phyloP scores from a whole-genome alignment of 2,888 invertebrate species.

The Leptopilina syphax region DNA sequence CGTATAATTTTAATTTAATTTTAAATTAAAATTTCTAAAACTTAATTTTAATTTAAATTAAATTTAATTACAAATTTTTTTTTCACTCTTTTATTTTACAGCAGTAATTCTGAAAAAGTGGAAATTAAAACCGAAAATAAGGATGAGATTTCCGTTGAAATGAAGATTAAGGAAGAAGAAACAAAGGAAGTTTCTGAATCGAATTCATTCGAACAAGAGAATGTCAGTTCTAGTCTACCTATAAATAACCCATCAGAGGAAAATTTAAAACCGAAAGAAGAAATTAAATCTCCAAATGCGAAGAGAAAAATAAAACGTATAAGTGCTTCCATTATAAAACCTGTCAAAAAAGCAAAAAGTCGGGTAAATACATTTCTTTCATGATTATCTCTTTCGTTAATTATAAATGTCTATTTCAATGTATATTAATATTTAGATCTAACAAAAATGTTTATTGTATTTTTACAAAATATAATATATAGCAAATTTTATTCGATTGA shows the following conservation, averaged over 20 bases:
- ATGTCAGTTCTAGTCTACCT: neutral
- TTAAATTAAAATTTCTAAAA: too few species aligned
- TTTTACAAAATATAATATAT: too few species aligned
- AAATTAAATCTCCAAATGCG: neutral
- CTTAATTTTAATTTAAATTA: too few species aligned
- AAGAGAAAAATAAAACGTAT: conserved; percentile 41
- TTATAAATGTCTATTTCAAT: neutral
- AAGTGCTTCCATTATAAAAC: neutral
- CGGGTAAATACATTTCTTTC: conserved; percentile 12
- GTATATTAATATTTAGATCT: too few species aligned
- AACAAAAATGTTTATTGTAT: too few species aligned
- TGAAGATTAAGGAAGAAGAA: neutral
- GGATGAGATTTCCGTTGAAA: neutral
- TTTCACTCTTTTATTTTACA: neutral
- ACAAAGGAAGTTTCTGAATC: neutral
- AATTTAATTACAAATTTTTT: neutral
- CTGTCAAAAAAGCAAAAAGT: conserved; percentile 12
- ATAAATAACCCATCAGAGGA: neutral
- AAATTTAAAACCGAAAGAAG: neutral
- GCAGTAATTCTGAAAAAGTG: too few species aligned
- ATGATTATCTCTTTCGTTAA: neutral
- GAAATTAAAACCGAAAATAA: neutral
- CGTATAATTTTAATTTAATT: neutral
- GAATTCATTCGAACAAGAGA: neutral
- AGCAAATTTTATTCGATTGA: too few species aligned